phyloP scores from a whole-genome alignment of 2,888 invertebrate species.

The Parascotia fuliginaria region DNA sequence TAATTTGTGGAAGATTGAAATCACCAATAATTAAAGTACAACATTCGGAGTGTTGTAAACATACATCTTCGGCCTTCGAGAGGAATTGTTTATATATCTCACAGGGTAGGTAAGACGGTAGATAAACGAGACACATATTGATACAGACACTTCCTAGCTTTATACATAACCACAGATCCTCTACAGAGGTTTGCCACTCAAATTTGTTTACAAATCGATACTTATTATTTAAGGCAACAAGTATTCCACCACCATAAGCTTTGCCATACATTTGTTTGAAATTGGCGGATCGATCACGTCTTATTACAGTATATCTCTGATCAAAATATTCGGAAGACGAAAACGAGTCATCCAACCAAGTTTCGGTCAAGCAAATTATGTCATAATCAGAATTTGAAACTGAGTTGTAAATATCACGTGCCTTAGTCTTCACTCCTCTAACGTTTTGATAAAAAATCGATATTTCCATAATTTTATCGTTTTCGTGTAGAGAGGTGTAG shows the following conservation, averaged over 20 bases:
- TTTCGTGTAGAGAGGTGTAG: neutral
- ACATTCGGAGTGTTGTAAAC: neutral
- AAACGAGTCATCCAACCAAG: conserved; percentile 7
- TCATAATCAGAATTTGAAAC: conserved; percentile 4
- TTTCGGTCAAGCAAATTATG: conserved; percentile 4
- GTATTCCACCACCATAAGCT: conserved; percentile 2
- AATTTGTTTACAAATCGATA: neutral
- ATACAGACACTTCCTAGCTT: conserved; percentile 2
- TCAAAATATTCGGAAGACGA: conserved; percentile 10
- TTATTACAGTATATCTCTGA: conserved; percentile 5
- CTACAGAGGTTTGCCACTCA: conserved; percentile 2
- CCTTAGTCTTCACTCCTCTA: conserved; percentile 6
- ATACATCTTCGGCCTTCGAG: neutral
- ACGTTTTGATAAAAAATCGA: conserved; percentile 8
- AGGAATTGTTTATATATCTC: neutral
- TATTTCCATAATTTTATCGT: neutral
- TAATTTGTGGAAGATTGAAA: conserved; percentile 3
- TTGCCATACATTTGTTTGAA: neutral
- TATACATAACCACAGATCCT: conserved; percentile 1
- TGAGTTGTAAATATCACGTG: neutral
- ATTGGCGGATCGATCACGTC: neutral
- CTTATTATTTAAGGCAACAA: conserved; percentile 5
- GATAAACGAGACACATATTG: conserved; percentile 1
- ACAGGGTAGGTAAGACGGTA: conserved; percentile 4
- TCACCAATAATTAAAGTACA: conserved; percentile 1